Percentiles rank a stretch among this genome's conserved stretches.
phyloP scores from a whole-genome alignment of 2,888 invertebrate species.

The Oxyteleia sp. region DNA sequence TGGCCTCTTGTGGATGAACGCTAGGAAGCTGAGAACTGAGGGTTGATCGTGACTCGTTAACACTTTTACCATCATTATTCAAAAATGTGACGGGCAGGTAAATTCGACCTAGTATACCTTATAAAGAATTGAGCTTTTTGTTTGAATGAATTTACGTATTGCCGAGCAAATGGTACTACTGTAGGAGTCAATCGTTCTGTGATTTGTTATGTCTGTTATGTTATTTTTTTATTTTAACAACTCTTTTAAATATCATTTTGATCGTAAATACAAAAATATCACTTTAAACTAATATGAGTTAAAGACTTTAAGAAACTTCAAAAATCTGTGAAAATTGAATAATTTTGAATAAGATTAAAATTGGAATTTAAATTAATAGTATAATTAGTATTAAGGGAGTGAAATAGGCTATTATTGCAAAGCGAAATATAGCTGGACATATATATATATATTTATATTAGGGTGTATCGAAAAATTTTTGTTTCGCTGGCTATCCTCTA shows the following conservation, averaged over 20 bases:
- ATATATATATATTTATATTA: too few relatives aligned
- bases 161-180: not conserved
- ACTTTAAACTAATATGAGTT: too few relatives aligned
- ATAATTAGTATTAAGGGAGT: too few relatives aligned
- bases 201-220: not conserved
- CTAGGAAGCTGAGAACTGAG: conserved; percentile 76
- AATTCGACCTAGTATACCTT: conserved; percentile 31
- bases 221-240: not conserved
- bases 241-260: not conserved
- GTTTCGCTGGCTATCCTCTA: too few relatives aligned
- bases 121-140: conserved; percentile 30
- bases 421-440: too few relatives aligned
- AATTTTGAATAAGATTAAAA: too few relatives aligned
- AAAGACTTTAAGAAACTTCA: too few relatives aligned
- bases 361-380: too few relatives aligned
- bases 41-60: conserved; percentile 77
- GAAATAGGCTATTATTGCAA: too few relatives aligned
- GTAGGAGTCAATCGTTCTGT: not conserved
- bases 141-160: conserved; percentile 18
- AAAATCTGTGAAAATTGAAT: too few relatives aligned
- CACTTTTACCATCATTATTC: conserved; percentile 66
- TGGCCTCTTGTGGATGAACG: conserved; percentile 78
- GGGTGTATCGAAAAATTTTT: too few relatives aligned
- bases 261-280: too few relatives aligned
- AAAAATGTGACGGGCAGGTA: conserved; percentile 46